Evolutionary conservation across 2,797 vertebrate genomes (phyloP).

Genomic region (Leptoclinus maculatus): DNA sequence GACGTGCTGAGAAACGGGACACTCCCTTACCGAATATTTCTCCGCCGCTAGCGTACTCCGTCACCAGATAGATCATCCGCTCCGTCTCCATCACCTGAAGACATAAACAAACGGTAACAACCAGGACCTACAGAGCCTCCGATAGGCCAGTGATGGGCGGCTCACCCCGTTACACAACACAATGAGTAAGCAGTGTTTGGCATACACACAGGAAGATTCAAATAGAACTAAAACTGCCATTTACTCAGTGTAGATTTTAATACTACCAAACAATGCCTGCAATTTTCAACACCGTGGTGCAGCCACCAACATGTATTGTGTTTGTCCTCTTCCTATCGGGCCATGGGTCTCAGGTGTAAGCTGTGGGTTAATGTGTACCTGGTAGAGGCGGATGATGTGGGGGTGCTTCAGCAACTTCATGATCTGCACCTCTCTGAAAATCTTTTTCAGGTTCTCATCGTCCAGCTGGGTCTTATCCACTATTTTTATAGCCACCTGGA

Average conservation of each 20-base stretch:
- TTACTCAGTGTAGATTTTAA: constrained; percentile 4
- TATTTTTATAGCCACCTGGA: constrained; percentile 98
- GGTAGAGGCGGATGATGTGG: constrained; percentile 97
- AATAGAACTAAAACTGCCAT: constrained; percentile 40
- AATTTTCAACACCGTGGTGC: neutral
- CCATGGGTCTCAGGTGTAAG: constrained; percentile 23
- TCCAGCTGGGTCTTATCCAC: constrained; percentile 99
- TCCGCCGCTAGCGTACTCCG: constrained; percentile 97
- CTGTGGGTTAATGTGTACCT: constrained; percentile 83
- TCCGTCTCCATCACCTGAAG: constrained; percentile 98
- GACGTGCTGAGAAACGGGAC: neutral
- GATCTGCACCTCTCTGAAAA: constrained; percentile 98
- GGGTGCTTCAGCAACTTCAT: constrained; percentile 99
- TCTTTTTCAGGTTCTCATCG: constrained; percentile 99
- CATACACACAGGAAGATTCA: constrained; percentile 26
- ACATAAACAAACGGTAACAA: constrained; percentile 56
- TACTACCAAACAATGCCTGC: neutral
- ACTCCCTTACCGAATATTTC: constrained; percentile 96
- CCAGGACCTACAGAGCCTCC: constrained; percentile 4
- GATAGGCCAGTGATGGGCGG: constrained; percentile 32
- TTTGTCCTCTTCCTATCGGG: constrained; percentile 13
- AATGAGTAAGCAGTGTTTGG: constrained; percentile 51
- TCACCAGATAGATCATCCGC: constrained; percentile 98
- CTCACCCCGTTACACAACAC: constrained; percentile 60
- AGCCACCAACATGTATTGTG: neutral